These are phyloP conservation scores for Hydriomena furcata DNA, from an alignment of 2,888 invertebrate genomes.

Conservation along the genomic window DNA sequence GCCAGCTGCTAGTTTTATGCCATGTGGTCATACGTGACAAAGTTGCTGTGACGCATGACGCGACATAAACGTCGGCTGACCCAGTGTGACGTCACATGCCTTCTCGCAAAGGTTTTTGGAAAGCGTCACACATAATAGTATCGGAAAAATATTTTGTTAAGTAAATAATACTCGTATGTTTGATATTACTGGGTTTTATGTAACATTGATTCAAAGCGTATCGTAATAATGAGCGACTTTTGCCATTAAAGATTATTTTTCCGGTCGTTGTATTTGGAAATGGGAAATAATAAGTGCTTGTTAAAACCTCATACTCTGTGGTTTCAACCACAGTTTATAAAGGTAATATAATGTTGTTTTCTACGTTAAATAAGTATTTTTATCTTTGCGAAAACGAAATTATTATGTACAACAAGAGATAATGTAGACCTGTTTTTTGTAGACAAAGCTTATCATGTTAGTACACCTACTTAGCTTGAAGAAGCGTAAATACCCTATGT, in stretches of 20 bases:
- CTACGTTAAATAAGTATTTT: neutral
- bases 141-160: slow-evolving; percentile 22
- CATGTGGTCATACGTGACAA: slow-evolving; percentile 41
- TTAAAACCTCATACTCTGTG: too few species aligned
- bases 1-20: slow-evolving; percentile 46
- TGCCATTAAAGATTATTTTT: neutral
- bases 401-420: neutral
- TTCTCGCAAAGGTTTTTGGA: slow-evolving; percentile 16
- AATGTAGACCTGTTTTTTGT: slow-evolving; percentile 12
- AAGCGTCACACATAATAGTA: slow-evolving; percentile 21
- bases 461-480: slow-evolving; percentile 10
- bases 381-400: neutral
- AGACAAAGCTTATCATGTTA: slow-evolving; percentile 23
- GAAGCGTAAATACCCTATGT: slow-evolving; percentile 26
- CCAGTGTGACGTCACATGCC: slow-evolving; percentile 24
- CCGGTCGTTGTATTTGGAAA: too few species aligned
- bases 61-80: slow-evolving; percentile 25
- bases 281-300: too few species aligned
- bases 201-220: slow-evolving; percentile 1
- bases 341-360: too few species aligned
- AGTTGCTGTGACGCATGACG: slow-evolving; percentile 40
- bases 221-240: neutral
- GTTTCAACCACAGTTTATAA: too few species aligned
- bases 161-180: neutral
- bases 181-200: slow-evolving; percentile 20